phyloP scores from a whole-genome alignment of 2,797 vertebrate species.

The Agapornis canus region DNA sequence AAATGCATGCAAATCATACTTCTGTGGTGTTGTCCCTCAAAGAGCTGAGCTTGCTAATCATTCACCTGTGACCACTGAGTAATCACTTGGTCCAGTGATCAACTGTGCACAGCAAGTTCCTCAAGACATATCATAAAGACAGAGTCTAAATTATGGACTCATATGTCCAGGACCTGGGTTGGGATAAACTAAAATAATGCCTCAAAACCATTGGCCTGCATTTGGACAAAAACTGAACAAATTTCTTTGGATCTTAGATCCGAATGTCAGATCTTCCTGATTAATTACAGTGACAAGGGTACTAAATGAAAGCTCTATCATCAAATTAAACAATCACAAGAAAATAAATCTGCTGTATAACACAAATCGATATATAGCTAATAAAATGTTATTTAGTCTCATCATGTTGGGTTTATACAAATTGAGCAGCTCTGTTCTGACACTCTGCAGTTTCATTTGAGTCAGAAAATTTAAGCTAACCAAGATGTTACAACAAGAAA shows the following conservation, averaged over 20 bases:
- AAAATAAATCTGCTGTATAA: neutral
- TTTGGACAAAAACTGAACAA: neutral
- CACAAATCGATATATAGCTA: neutral
- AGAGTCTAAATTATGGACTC: neutral
- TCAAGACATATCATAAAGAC: neutral
- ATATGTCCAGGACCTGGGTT: neutral
- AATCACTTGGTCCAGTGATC: neutral
- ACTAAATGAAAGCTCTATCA: constrained; percentile 7
- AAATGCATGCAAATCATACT: neutral
- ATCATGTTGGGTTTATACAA: neutral
- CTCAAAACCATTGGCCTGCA: neutral
- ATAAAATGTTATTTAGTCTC: neutral
- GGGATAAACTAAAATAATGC: neutral
- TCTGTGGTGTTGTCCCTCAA: neutral
- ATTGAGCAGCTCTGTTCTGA: neutral
- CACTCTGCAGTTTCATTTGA: neutral
- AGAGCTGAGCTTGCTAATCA: neutral
- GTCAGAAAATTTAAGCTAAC: neutral
- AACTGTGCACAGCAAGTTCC: neutral
- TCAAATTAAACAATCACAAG: neutral
- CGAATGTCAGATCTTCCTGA: constrained; percentile 16
- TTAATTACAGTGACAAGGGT: neutral
- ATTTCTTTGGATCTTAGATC: neutral
- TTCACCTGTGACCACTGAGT: neutral
- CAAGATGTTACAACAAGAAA: neutral